These are phyloP conservation scores for Drosophila pallidifrons DNA, from an alignment of 1,140 invertebrate species.

Conservation along the genomic window DNA sequence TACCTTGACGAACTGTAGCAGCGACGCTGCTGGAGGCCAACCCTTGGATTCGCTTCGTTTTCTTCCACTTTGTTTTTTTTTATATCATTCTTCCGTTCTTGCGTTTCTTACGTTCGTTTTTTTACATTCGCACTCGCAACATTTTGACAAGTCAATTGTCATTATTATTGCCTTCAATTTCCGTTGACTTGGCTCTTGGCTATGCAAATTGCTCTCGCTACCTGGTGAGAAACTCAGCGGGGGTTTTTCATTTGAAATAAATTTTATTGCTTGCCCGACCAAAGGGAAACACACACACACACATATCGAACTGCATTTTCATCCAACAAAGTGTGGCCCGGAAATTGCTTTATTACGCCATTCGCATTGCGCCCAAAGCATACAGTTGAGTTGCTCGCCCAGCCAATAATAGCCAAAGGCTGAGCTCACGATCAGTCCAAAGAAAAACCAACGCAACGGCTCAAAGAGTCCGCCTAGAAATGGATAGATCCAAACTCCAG, in stretches of 20 bases:
- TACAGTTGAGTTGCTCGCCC: constrained; percentile 39
- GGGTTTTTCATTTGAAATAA: background rate
- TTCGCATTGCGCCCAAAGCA: constrained; percentile 17
- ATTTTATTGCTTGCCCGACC: background rate
- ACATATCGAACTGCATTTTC: background rate
- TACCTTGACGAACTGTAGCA: constrained; percentile 10
- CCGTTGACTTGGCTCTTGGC: constrained; percentile 19
- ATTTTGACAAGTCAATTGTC: constrained; percentile 55
- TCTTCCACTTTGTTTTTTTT: constrained; percentile 1
- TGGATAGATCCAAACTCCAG: constrained; percentile 93
- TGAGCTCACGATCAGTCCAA: background rate
- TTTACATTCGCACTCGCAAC: constrained; percentile 29
- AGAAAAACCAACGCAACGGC: constrained; percentile 85
- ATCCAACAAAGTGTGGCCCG: background rate
- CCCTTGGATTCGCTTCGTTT: constrained; percentile 12
- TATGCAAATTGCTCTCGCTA: constrained; percentile 35
- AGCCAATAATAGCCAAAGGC: constrained; percentile 49
- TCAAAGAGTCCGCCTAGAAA: constrained; percentile 89
- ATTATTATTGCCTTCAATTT: constrained; percentile 47
- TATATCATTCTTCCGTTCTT: background rate
- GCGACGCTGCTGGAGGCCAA: constrained; percentile 6
- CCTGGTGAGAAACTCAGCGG: background rate
- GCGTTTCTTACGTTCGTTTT: background rate
- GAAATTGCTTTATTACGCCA: constrained; percentile 45
- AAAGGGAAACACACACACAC: too few species aligned